Base-by-base conservation (phyloP, 2,888 invertebrate genomes). In the Cordylochernes scorpioides region DNA sequence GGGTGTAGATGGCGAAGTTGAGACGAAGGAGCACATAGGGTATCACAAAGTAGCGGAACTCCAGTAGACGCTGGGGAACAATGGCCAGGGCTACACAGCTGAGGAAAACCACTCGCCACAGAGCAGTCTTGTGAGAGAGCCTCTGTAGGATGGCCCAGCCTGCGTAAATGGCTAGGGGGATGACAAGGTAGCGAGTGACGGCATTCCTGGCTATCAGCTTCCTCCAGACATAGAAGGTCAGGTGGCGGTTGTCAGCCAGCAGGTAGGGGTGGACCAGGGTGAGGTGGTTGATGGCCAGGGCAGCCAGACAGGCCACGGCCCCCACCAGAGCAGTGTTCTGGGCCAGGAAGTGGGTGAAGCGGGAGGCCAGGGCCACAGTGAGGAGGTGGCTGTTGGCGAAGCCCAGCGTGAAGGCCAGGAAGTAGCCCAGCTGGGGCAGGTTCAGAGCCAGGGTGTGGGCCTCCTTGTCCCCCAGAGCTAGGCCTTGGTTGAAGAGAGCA, bases 221-320 rank as follows among this genome's bases (percentile, higher is more conserved):
- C 45, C 71, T 73, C 94, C 94, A 94, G 5, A 91, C 53, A 46
- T 97, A 97, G 49, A 97, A 97, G 0, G 73, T 69, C 42, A 78
- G 86, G 55, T 97, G 94, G 2, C 97, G 64, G 50, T 97, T 97
- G 52, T 97, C 97, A 0, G 94, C 80, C 12, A 97, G 52, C 24
- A 91, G 56, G 52, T 91, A 97, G 0, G 78, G 77, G 60, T 97
- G 97, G 1, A 69, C 69, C 24, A 72, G 54, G 0, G 88, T 80
- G 52, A 53, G 58, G 27, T 38, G 35, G 10, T 78, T 74, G 15
- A 58, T 63, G 2, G 75, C 62, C 12, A 67, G 53, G 0, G 58
- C 15, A 1, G 49, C 32, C 28, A 62, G 53, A 1, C 60, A 1
- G 0, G 55, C 12, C 3, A 54, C 22, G 7, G 34, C 17, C 4